These are phyloP conservation scores for Sinonovacula constricta DNA, from an alignment of 1,140 invertebrate species.

Conservation along the genomic window DNA sequence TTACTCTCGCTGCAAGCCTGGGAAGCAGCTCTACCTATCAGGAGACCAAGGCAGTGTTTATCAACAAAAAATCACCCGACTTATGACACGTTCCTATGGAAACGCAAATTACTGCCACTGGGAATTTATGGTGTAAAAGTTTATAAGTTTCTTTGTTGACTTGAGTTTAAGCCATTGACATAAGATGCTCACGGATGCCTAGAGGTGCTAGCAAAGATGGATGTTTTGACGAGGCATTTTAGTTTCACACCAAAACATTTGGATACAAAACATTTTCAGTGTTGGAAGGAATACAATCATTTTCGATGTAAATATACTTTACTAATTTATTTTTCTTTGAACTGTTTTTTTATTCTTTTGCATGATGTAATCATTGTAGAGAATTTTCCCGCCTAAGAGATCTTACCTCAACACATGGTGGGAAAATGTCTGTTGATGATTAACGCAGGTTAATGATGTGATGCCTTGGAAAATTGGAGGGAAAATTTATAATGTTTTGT, in stretches of 20 bases:
- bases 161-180: slow-evolving; percentile 27
- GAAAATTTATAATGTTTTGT: no score
- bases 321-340: no score
- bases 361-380: no score
- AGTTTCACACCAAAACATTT: slow-evolving; percentile 13
- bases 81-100: slow-evolving; percentile 52
- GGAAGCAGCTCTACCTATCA: slow-evolving; percentile 38
- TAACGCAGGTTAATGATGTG: no score
- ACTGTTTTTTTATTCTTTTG: no score
- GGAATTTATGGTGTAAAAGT: slow-evolving; percentile 53
- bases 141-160: slow-evolving; percentile 55
- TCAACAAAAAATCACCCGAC: slow-evolving; percentile 52
- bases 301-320: slow-evolving; percentile 10
- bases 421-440: no score
- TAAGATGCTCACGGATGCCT: slow-evolving; percentile 1
- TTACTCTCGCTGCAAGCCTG: slow-evolving; percentile 22
- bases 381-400: no score
- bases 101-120: slow-evolving; percentile 48
- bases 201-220: slow-evolving; percentile 7
- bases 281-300: slow-evolving; percentile 26
- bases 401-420: no score
- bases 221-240: slow-evolving; percentile 33
- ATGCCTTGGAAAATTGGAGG: no score
- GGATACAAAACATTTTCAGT: slow-evolving; percentile 14
- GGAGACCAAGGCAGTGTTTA: slow-evolving; percentile 28